These are phyloP conservation scores for Spisula subtruncata DNA, from an alignment of 2,888 invertebrate species.

Conservation along the genomic window DNA sequence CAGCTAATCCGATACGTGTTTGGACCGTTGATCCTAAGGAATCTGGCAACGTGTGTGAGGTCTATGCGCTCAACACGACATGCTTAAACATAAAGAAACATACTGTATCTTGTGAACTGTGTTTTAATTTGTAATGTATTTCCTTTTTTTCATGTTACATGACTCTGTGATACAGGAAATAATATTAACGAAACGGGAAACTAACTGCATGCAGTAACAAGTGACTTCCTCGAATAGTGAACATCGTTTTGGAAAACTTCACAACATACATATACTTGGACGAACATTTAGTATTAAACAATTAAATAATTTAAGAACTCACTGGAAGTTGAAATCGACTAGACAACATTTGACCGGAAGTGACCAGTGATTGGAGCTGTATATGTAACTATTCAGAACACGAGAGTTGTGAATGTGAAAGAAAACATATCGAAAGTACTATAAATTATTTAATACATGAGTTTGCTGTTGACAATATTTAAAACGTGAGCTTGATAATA, in stretches of 20 bases:
- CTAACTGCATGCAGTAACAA: neutral
- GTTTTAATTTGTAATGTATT: conserved; percentile 4
- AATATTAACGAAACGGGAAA: neutral
- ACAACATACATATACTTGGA: neutral
- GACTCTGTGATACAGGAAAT: neutral
- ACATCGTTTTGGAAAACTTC: neutral
- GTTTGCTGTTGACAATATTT: too few relatives aligned
- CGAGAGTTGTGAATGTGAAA: neutral
- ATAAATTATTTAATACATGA: too few relatives aligned
- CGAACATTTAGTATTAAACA: neutral
- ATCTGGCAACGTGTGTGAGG: conserved; percentile 59
- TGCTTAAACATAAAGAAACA: conserved; percentile 1
- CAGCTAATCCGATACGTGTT: conserved; percentile 59
- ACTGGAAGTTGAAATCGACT: neutral
- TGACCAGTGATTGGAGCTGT: neutral
- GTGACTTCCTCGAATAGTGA: neutral
- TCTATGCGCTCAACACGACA: conserved; percentile 29
- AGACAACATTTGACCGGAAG: neutral
- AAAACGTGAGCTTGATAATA: too few relatives aligned
- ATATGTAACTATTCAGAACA: neutral
- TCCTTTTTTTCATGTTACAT: neutral
- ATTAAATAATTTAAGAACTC: neutral
- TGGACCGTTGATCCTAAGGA: conserved; percentile 55
- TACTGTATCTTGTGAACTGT: conserved; percentile 7
- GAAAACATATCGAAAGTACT: neutral